Evolutionary conservation across 2,113 vertebrate genomes (phyloP).

Genomic region (Narcine bancroftii): DNA sequence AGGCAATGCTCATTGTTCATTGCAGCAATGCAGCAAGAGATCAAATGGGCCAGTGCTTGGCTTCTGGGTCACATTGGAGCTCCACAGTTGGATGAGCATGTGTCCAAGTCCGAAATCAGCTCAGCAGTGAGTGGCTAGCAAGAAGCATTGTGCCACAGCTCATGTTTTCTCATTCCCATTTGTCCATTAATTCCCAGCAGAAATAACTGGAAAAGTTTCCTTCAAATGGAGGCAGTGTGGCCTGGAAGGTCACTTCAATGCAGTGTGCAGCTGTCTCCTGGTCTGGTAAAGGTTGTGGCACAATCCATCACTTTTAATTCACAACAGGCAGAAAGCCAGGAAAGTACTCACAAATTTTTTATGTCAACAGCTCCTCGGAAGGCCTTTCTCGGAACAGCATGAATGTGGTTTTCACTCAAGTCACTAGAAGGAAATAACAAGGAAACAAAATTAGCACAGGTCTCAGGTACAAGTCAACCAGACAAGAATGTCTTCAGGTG

Average conservation of each 20-base stretch:
- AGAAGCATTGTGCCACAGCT: too few species aligned
- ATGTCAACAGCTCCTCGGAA: conserved; percentile 94
- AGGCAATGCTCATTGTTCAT: too few species aligned
- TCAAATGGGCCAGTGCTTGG: too few species aligned
- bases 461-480: neutral
- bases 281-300: neutral
- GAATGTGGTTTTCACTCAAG: conserved; percentile 97
- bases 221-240: neutral
- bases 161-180: neutral
- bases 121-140: too few species aligned
- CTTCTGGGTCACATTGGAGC: too few species aligned
- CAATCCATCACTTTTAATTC: neutral
- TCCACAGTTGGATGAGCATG: too few species aligned
- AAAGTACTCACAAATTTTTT: conserved; percentile 91
- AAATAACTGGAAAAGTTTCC: neutral
- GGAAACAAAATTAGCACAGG: neutral
- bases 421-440: conserved; percentile 58
- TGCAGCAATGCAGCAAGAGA: too few species aligned
- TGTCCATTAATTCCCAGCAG: neutral
- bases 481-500: neutral
- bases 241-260: neutral
- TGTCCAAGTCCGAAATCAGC: too few species aligned
- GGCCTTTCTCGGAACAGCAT: conserved; percentile 92
- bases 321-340: neutral
- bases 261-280: neutral